phyloP scores from a whole-genome alignment of 2,797 vertebrate genomes.

The Ptychadena robeensis region DNA sequence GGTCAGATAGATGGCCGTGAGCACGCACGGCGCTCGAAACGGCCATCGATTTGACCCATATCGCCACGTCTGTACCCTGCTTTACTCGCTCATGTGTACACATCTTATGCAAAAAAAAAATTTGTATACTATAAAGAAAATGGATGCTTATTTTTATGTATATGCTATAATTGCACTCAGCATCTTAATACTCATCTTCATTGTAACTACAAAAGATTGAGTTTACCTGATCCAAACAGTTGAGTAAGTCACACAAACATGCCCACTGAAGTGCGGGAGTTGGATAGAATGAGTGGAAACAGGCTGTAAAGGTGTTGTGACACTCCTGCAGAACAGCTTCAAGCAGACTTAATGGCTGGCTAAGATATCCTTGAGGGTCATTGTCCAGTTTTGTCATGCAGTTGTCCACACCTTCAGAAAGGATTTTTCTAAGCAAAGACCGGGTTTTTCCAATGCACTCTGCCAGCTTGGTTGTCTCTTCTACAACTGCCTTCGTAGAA shows the following conservation, averaged over 20 bases:
- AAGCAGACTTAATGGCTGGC: slow-evolving; percentile 91
- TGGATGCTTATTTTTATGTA: too few species aligned
- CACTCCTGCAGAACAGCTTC: slow-evolving; percentile 98
- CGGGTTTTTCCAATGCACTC: slow-evolving; percentile 98
- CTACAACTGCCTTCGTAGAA: slow-evolving; percentile 92
- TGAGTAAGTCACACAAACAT: slow-evolving; percentile 95
- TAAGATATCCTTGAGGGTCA: slow-evolving; percentile 95
- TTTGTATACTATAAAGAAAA: too few species aligned
- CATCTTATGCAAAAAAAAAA: too few species aligned
- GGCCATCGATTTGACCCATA: too few species aligned
- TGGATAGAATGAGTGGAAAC: slow-evolving; percentile 98
- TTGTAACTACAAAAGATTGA: background rate
- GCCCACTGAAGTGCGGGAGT: slow-evolving; percentile 97
- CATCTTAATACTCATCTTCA: too few species aligned
- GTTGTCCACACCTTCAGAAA: slow-evolving; percentile 97
- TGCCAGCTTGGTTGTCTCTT: slow-evolving; percentile 97
- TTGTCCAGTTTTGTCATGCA: slow-evolving; percentile 97
- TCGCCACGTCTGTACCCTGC: too few species aligned
- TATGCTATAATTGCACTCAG: too few species aligned
- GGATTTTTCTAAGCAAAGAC: slow-evolving; percentile 94
- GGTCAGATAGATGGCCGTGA: too few species aligned
- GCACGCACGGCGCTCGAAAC: too few species aligned
- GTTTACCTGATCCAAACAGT: slow-evolving; percentile 95
- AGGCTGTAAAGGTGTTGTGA: slow-evolving; percentile 97
- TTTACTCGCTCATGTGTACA: too few species aligned